These are phyloP conservation scores for Chesias legatella DNA, from an alignment of 2,888 invertebrate genomes.

Conservation along the genomic window DNA sequence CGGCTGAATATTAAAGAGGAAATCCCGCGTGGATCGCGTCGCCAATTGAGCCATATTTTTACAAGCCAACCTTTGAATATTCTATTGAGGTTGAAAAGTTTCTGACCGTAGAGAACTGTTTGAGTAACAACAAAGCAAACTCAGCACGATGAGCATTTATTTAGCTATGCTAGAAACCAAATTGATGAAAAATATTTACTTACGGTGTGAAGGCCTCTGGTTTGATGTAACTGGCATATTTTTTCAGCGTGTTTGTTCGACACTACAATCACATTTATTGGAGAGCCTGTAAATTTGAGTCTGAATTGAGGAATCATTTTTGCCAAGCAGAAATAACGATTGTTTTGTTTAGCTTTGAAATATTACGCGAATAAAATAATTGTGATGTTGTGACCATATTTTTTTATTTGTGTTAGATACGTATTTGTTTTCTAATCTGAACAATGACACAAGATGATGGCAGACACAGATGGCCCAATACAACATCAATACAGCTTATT, in stretches of 20 bases:
- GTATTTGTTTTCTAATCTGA: no score
- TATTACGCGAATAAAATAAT: no score
- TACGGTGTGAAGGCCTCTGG: neutral
- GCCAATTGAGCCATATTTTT: conserved; percentile 71
- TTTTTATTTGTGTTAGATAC: no score
- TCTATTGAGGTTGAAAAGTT: conserved; percentile 64
- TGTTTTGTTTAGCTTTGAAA: no score
- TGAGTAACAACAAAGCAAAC: conserved; percentile 42
- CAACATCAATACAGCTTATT: no score
- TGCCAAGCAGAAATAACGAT: no score
- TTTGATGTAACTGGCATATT: conserved; percentile 5
- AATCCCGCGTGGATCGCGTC: conserved; percentile 59
- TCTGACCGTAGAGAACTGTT: conserved; percentile 45
- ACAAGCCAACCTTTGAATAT: conserved; percentile 68
- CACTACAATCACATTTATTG: conserved; percentile 4
- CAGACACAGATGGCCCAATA: no score
- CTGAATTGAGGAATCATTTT: no score
- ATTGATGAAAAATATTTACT: conserved; percentile 29
- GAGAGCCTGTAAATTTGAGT: no score
- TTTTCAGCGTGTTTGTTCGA: conserved; percentile 7
- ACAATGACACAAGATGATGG: no score
- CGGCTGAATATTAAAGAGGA: conserved; percentile 69
- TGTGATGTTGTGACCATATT: no score
- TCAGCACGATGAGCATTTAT: conserved; percentile 37
- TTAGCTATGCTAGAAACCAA: conserved; percentile 22